Evolutionary conservation across 2,888 invertebrate species (phyloP).

Genomic region (Nomada ferruginata): DNA sequence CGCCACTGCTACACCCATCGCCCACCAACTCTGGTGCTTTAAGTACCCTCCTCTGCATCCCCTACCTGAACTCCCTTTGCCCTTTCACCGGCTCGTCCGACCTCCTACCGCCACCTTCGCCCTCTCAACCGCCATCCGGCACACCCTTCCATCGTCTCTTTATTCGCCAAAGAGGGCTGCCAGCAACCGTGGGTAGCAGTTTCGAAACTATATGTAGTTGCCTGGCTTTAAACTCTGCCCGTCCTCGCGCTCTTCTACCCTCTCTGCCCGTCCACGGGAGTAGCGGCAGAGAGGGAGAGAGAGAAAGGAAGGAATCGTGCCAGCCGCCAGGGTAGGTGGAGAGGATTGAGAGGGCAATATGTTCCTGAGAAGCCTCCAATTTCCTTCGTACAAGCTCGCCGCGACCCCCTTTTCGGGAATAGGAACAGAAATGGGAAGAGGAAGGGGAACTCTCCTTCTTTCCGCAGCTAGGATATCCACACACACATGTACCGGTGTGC

Average conservation of each 20-base stretch:
- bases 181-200: constrained; percentile 52
- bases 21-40: constrained; percentile 11
- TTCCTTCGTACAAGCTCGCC: constrained; percentile 69
- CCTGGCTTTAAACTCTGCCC: constrained; percentile 66
- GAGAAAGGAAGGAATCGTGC: constrained; percentile 33
- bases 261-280: neutral
- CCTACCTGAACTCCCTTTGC: constrained; percentile 10
- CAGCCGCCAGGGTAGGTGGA: constrained; percentile 52
- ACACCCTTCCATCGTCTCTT: constrained; percentile 50
- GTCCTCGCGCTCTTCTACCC: neutral
- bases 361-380: constrained; percentile 76
- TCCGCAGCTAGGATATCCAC: neutral
- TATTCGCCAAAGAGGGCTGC: constrained; percentile 53
- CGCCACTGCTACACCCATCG: neutral
- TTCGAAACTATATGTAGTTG: constrained; percentile 68
- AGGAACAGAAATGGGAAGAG: constrained; percentile 24
- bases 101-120: constrained; percentile 32
- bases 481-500: constrained; percentile 25
- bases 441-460: constrained; percentile 16
- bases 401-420: constrained; percentile 58
- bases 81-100: constrained; percentile 31
- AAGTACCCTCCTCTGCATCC: neutral
- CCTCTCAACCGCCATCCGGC: constrained; percentile 52
- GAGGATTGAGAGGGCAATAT: constrained; percentile 76
- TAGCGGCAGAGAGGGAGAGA: neutral